phyloP scores from a whole-genome alignment of 2,888 invertebrate species.

The Chloroclystis v-ata region DNA sequence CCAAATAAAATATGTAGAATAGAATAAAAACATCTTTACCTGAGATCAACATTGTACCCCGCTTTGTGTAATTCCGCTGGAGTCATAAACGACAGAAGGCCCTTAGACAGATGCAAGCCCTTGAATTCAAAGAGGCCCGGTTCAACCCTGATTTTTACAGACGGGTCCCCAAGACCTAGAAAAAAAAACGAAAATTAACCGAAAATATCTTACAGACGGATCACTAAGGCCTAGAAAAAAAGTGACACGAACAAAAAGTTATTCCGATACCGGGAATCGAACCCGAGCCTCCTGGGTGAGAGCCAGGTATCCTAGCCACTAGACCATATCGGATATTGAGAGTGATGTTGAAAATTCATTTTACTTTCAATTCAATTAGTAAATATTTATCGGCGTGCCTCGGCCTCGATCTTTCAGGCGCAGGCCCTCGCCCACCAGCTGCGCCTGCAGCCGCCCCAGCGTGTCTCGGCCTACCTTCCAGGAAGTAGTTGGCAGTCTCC shows the following conservation, averaged over 20 bases:
- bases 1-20: no score
- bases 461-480: no score
- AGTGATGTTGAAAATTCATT: not conserved
- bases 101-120: conserved; percentile 89
- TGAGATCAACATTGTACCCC: conserved; percentile 86
- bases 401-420: no score
- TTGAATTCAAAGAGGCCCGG: conserved; percentile 97
- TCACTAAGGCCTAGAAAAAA: conserved; percentile 67
- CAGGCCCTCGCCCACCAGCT: no score
- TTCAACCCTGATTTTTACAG: conserved; percentile 86
- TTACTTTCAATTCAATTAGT: no score
- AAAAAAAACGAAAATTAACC: no score
- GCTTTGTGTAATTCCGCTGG: conserved; percentile 82
- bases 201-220: conserved; percentile 78
- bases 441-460: no score
- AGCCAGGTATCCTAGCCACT: conserved; percentile 85
- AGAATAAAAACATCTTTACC: conserved; percentile 59
- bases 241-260: conserved; percentile 8
- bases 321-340: conserved; percentile 72
- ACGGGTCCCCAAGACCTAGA: conserved; percentile 75
- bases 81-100: conserved; percentile 87
- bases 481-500: no score
- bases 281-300: conserved; percentile 82
- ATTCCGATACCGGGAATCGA: conserved; percentile 68
- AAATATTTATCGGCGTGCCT: no score